Conservation (phyloP, 2,113 vertebrate genomes). For the Melanostigma gelatinosum region DNA sequence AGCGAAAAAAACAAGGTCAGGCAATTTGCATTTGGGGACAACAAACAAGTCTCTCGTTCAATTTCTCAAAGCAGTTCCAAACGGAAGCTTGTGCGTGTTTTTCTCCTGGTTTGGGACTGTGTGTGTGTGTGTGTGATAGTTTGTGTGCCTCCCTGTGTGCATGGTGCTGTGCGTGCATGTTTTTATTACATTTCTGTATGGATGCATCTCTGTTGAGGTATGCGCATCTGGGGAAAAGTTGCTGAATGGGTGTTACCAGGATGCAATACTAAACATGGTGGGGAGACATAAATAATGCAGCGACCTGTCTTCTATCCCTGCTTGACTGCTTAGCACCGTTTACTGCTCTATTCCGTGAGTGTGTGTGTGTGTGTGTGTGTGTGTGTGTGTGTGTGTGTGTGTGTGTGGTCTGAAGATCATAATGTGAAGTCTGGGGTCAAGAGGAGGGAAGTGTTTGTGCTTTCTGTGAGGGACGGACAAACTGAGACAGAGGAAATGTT, state of each 20-base stretch:
- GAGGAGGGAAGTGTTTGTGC: conserved; percentile 27
- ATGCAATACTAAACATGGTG: conserved; percentile 69
- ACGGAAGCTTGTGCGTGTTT: not conserved
- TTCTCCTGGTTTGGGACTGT: not conserved
- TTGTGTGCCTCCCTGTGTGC: not conserved
- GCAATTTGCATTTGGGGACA: conserved; percentile 66
- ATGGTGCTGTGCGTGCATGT: conserved; percentile 10
- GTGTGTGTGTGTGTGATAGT: not conserved
- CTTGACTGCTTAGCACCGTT: conserved; percentile 77
- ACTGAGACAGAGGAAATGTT: not conserved
- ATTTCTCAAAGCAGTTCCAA: conserved; percentile 29
- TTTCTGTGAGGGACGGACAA: conserved; percentile 3
- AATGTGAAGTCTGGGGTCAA: conserved; percentile 21
- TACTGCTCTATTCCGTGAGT: conserved; percentile 65
- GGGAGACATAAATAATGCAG: conserved; percentile 79
- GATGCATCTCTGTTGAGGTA: conserved; percentile 26
- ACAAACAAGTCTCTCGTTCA: conserved; percentile 56
- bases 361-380: conserved; percentile 26
- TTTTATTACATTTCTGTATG: conserved; percentile 20
- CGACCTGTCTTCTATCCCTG: conserved; percentile 70
- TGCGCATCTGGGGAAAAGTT: conserved; percentile 54
- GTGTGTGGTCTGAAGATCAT: conserved; percentile 14
- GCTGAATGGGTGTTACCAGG: conserved; percentile 77
- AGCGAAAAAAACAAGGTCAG: conserved; percentile 56
- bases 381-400: not conserved